Conservation (phyloP, 2,888 invertebrate species). For the Schizaphis graminum region DNA sequence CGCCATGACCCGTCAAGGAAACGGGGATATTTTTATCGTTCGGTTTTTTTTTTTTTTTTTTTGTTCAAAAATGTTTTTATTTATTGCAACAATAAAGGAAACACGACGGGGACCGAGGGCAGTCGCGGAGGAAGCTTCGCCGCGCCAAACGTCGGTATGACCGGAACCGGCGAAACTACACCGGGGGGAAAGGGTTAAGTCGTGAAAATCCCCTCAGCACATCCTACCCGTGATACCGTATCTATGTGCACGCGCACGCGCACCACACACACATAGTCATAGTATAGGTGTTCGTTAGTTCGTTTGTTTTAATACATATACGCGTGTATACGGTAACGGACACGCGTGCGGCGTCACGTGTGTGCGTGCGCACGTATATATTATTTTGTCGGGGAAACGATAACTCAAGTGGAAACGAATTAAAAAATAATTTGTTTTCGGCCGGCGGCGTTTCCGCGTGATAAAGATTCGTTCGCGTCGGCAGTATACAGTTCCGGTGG, state of each 20-base stretch:
- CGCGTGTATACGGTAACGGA: neutral
- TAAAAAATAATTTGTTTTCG: constrained; percentile 53
- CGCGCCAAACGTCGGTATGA: constrained; percentile 30
- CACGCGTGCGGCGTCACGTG: constrained; percentile 35
- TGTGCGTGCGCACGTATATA: constrained; percentile 2
- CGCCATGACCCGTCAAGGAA: constrained; percentile 37
- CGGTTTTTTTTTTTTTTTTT: constrained; percentile 23
- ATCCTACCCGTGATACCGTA: neutral
- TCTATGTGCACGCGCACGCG: neutral
- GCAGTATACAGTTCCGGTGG: neutral
- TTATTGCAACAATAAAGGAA: constrained; percentile 62
- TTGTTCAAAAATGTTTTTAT: constrained; percentile 47
- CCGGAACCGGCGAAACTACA: constrained; percentile 50
- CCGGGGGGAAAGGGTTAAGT: constrained; percentile 48
- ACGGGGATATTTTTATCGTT: constrained; percentile 17
- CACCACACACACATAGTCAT: neutral
- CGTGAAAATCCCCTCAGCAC: constrained; percentile 30
- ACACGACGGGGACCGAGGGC: constrained; percentile 29
- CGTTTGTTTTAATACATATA: neutral
- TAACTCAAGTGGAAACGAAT: constrained; percentile 59
- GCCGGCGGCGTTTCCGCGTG: neutral
- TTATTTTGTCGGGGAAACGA: constrained; percentile 47
- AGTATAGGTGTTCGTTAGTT: neutral
- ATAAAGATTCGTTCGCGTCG: constrained; percentile 35
- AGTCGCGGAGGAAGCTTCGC: neutral